Evolutionary conservation across 2,797 vertebrate species (phyloP), one percentile per base, ranked within the genome.

Genomic region (Anableps anableps): DNA sequence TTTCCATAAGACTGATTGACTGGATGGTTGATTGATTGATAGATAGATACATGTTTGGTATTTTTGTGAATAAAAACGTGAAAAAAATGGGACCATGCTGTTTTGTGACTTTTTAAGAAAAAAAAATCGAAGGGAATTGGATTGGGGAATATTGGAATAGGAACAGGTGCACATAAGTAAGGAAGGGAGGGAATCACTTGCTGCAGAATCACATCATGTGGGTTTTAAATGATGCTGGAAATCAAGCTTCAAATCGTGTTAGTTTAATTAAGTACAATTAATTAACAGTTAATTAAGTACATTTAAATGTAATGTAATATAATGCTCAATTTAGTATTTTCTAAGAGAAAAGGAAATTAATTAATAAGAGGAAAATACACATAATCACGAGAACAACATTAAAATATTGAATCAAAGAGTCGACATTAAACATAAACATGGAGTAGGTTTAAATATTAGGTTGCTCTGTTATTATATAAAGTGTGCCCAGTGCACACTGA

Each of bases 21-120:
- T 93, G 53, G 26, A n/a, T 29, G 53, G 26, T 58, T 78, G 41
- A 16, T 92, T 87, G 86, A 83, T 92, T 84, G 85, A 86, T 91
- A 92, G 31, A 74, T 34, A 19, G 80, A 93, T 90, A 91, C 94
- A 96, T 95, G 90, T 70, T 89, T 94, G 87, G 91, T 95, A 94
- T 95, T 96, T 90, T 94, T 89, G 82, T 96, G 95, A 97, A 97
- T 93, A 93, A 88, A 87, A 82, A 86, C 10, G 26, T 89, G 74
- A 87, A 23, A 85, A 91, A 79, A 85, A 88, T 84, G 80, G 55
- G 79, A 90, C 38, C 26, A 34, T 29, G 78, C 16, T 73, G 79
- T 83, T 79, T 74, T 79, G 0, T 55, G 82, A 77, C 73, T 86
- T 80, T 7, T 89, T 85, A 11, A 3, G 26, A 7, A 1, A 11